Evolutionary conservation across 2,888 invertebrate genomes (phyloP).

Genomic region (Phytoseiulus persimilis): DNA sequence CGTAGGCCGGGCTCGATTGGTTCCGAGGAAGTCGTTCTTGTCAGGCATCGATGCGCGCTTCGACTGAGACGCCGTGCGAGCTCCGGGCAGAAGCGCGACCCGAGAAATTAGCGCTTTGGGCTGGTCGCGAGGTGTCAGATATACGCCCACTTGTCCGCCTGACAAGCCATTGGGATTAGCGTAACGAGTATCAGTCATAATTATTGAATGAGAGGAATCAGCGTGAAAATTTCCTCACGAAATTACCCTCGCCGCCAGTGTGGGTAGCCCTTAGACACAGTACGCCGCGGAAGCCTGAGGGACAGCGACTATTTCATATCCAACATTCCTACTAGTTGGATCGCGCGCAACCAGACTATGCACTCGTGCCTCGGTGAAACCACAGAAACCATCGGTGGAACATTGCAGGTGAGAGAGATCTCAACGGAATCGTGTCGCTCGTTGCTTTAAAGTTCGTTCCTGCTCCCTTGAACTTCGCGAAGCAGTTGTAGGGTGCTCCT

Average conservation of each 20-base stretch:
- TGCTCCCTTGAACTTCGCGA: no score
- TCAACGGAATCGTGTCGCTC: no score
- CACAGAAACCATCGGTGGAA: constrained; percentile 24
- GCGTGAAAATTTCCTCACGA: neutral
- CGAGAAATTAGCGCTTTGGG: neutral
- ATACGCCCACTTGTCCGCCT: neutral
- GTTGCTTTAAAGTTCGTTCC: no score
- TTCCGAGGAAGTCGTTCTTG: no score
- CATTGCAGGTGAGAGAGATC: constrained; percentile 26
- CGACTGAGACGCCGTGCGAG: neutral
- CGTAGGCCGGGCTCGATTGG: no score
- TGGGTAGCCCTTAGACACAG: neutral
- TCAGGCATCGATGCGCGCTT: neutral
- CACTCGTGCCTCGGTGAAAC: constrained; percentile 34
- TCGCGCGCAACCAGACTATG: constrained; percentile 8
- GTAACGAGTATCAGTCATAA: neutral
- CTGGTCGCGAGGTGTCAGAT: neutral
- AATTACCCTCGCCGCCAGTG: neutral
- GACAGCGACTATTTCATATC: neutral
- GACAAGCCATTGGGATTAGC: neutral
- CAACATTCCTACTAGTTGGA: neutral
- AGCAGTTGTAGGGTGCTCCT: no score
- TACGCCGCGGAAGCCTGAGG: neutral
- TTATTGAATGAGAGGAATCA: neutral
- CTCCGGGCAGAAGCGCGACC: neutral